phyloP scores from a whole-genome alignment of 2,888 invertebrate species.

The Charanyca ferruginea region DNA sequence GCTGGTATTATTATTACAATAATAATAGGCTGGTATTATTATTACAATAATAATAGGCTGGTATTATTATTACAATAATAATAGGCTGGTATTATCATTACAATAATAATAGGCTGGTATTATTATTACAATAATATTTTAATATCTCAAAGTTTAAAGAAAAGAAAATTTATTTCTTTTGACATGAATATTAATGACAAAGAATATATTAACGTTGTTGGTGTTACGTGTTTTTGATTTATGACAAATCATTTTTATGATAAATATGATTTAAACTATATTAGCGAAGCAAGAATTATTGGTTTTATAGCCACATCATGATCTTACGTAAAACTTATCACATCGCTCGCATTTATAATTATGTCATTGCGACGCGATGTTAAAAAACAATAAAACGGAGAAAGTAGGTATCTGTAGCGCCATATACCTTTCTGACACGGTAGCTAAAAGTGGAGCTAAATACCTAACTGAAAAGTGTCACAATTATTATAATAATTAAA shows the following conservation, averaged over 20 bases:
- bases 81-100: too few relatives aligned
- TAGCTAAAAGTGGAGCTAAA: not conserved
- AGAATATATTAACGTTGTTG: not conserved
- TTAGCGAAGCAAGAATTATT: not conserved
- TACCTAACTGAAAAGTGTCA: not conserved
- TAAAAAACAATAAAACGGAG: not conserved
- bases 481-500: too few relatives aligned
- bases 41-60: too few relatives aligned
- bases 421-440: not conserved
- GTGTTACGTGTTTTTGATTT: slow-evolving; percentile 5
- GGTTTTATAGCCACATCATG: not conserved
- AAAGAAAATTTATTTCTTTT: too few relatives aligned
- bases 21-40: too few relatives aligned
- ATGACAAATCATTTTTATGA: not conserved
- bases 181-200: not conserved
- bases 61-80: too few relatives aligned
- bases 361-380: not conserved
- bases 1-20: too few relatives aligned
- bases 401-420: not conserved
- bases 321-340: slow-evolving; percentile 22
- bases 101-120: too few relatives aligned
- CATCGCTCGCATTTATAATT: slow-evolving; percentile 1
- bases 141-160: too few relatives aligned
- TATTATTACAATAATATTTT: too few relatives aligned
- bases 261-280: slow-evolving; percentile 4